These are phyloP conservation scores for Opisthocomus hoazin DNA, from an alignment of 2,113 vertebrate genomes.

Conservation along the genomic window DNA sequence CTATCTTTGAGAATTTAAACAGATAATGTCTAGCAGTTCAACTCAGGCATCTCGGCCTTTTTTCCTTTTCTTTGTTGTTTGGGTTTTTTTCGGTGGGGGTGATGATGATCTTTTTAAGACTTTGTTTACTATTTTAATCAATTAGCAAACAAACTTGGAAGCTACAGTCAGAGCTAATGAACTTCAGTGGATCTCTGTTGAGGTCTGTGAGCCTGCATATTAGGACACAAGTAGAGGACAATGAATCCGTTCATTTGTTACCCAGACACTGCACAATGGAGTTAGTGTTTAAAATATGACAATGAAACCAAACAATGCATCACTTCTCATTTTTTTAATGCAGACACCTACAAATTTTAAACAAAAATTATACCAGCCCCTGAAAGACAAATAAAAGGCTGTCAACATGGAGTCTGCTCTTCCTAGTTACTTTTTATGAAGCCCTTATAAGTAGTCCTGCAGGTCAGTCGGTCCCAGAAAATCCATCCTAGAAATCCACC, in stretches of 20 bases:
- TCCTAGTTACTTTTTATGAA: neutral
- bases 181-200: neutral
- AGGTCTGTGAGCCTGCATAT: neutral
- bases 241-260: neutral
- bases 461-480: neutral
- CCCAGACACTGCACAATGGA: neutral
- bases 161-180: neutral
- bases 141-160: neutral
- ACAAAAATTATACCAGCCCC: neutral
- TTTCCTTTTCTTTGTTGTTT: neutral
- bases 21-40: constrained; percentile 36
- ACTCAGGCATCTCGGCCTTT: neutral
- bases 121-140: neutral
- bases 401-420: neutral
- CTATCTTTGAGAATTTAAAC: constrained; percentile 3
- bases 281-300: neutral
- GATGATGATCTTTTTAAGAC: neutral
- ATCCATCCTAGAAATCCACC: neutral
- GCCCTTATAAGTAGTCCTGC: neutral
- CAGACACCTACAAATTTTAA: neutral
- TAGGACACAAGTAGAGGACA: neutral
- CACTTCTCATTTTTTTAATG: neutral
- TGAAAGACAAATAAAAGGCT: neutral
- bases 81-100: neutral
- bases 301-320: neutral